These are phyloP conservation scores for Pyrocoelia pectoralis DNA, from an alignment of 2,888 invertebrate species.

Conservation along the genomic window DNA sequence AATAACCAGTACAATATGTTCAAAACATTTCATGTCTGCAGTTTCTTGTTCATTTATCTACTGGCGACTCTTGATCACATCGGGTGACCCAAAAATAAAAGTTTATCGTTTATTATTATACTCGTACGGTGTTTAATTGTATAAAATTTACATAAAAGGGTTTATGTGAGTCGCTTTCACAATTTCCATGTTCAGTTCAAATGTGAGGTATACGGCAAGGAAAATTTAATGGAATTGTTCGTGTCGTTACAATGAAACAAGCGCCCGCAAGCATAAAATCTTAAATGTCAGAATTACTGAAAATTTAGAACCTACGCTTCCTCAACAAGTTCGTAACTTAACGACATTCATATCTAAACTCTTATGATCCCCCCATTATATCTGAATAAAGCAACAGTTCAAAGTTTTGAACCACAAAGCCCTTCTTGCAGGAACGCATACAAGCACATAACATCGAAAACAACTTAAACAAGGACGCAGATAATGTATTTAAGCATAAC, in stretches of 20 bases:
- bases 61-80: too few species aligned
- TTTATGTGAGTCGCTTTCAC: background rate
- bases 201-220: background rate
- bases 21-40: too few species aligned
- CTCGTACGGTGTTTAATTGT: background rate
- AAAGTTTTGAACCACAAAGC: conserved; percentile 36
- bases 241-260: conserved; percentile 6
- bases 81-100: too few species aligned
- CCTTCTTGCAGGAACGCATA: conserved; percentile 16
- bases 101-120: too few species aligned
- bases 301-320: conserved; percentile 23
- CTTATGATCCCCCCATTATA: conserved; percentile 30
- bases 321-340: conserved; percentile 38
- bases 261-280: background rate
- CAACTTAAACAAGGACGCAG: conserved; percentile 27
- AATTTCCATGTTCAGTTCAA: background rate
- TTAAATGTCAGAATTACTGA: conserved; percentile 19
- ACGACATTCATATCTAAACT: conserved; percentile 33
- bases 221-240: background rate
- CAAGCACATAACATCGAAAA: conserved; percentile 23
- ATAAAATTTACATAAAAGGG: background rate
- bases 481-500: conserved; percentile 30
- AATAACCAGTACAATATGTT: too few species aligned
- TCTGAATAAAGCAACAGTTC: conserved; percentile 33
- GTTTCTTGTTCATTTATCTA: too few species aligned